These are phyloP conservation scores for Gulo gulo DNA, from an alignment of 2,113 vertebrate species.

Conservation along the genomic window DNA sequence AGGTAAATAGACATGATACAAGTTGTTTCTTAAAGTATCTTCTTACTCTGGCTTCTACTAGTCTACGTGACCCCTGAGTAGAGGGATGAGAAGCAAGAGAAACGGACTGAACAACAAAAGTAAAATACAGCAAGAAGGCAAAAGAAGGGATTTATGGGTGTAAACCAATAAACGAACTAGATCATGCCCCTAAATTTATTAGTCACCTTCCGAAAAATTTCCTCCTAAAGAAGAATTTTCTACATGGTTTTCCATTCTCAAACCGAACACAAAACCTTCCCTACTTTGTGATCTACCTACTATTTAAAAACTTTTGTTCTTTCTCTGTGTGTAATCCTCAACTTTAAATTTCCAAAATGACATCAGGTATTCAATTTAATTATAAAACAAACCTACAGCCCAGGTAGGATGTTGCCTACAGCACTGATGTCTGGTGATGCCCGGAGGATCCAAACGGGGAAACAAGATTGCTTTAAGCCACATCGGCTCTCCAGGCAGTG, in stretches of 20 bases:
- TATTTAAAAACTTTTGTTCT: neutral
- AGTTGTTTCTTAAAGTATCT: neutral
- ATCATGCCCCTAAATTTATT: neutral
- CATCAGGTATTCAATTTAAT: neutral
- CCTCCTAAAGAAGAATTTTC: neutral
- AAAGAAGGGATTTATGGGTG: neutral
- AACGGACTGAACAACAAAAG: neutral
- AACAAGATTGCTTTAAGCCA: conserved; percentile 49
- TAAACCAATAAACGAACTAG: neutral
- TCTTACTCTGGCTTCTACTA: neutral
- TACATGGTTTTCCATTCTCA: neutral
- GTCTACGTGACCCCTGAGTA: neutral
- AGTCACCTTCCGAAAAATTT: neutral
- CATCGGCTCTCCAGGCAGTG: neutral
- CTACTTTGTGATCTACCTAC: neutral
- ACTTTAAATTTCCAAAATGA: neutral
- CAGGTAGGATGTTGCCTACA: neutral
- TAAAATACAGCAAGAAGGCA: neutral
- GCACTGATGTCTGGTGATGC: neutral
- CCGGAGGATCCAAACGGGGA: neutral
- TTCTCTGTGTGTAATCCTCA: neutral
- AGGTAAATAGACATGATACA: neutral
- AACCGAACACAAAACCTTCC: neutral
- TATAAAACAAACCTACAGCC: neutral
- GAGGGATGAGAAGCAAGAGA: neutral